Evolutionary conservation across 2,113 vertebrate genomes (phyloP), one percentile per base, ranked within the genome.

Genomic region (Urocitellus parryii): DNA sequence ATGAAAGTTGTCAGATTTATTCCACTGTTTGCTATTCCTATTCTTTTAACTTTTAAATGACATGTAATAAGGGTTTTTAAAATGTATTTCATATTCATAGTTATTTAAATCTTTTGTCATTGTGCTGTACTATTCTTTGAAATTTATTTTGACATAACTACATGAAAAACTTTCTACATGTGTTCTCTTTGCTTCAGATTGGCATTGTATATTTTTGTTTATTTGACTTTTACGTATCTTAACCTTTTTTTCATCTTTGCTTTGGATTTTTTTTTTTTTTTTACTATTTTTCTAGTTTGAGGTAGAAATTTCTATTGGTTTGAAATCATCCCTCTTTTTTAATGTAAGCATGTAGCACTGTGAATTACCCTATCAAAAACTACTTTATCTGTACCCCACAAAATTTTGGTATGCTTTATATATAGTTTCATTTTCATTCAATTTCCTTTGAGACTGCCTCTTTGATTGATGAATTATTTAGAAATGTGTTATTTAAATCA

Each of bases 201-300:
- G 78, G 22, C 5, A 56, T 70, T 56, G n/a, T 91, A 18, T 56
- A 61, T 78, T 39, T 84, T 79, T 85, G 34, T 72, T n/a, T 63
- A 67, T 85, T 85, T 79, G 86, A 73, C 11, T 24, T 77, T 90
- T 94, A 37, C 67, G 1, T 73, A 16, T 87, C 29, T 56, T 53
- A 73, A 51, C 82, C 53, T 91, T 96, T 96, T 34, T 29, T 51
- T 51, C 27, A 34, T 73, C 22, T 76, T 61, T 83, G 37, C 17
- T 95, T 88, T 53, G n/a, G 8, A 14, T 68, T 91, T 91, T 76
- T 73, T 93, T 80, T 85, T 68, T 91, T 91, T 76, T 73, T 93
- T 76, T 80, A 1, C 61, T 88, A 25, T 91, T 76, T 67, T 61
- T 76, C 80, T 86, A 76, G 3, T 83, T 88, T 42, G 48, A 77